Evolutionary conservation across 2,888 invertebrate species (phyloP), one percentile per base, ranked within the genome.

Genomic region (Drosophila setosimentum): DNA sequence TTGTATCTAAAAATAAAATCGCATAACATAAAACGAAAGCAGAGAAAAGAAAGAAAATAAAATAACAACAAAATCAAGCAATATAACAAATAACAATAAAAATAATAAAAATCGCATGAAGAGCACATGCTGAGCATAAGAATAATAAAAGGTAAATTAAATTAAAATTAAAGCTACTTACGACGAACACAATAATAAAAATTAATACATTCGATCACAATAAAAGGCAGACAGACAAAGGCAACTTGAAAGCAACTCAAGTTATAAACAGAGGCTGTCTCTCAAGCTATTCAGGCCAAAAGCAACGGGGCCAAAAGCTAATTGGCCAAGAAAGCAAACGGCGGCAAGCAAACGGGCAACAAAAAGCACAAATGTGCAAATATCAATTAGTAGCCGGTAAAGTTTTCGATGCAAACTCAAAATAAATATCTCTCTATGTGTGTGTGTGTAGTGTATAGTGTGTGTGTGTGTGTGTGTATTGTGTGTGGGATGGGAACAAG

Each of bases 1-100:
- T 89, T 81, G 86, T 86, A 72, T 91, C 92, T 92, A 91, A 60
- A 90, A 89, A 78, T 78, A 83, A 83, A 81, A 80, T 72, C 71
- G 70, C 75, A 67, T 33, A 68, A 63, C 70, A 61, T 58, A 70
- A 77, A 77, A 77, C 73, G 73, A 62, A 76, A 79, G 71, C 76
- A 82, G 66, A 68, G 49, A 68, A 76, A 73, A 69, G 49, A 65
- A 73, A 70, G 59, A 53, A 66, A 69, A 65, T 64, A 69, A 48
- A 64, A 68, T 61, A 59, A 59, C 67, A 69, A 68, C 60, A 73
- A 75, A 62, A 69, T 65, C 81, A 73, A 58, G 45, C 45, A 24
- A 81, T 63, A 69, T 73, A 60, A 42, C 49, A 70, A 61, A 59
- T 65, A 62, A 67, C 30, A 73, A 69, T 61, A 64, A 74, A 50